Conservation (phyloP, 2,888 invertebrate genomes). For the Parnassius smintheus region DNA sequence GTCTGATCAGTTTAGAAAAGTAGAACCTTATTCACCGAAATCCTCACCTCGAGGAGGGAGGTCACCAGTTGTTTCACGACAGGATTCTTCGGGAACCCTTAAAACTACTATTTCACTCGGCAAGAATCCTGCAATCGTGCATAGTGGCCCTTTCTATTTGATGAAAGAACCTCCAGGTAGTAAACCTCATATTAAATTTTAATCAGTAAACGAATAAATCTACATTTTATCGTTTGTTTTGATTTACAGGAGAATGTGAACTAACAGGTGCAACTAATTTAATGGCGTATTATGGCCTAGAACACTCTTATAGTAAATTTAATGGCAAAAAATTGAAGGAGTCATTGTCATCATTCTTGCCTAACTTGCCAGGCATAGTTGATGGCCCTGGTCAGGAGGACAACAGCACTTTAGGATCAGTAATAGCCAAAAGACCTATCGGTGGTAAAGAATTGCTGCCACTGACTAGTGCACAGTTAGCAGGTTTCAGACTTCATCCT, state of each 20-base stretch:
- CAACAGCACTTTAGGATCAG: constrained; percentile 93
- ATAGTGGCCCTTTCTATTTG: constrained; percentile 98
- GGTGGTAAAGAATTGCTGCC: constrained; percentile 92
- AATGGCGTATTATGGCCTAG: constrained; percentile 97
- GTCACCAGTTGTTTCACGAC: constrained; percentile 96
- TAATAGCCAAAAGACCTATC: constrained; percentile 97
- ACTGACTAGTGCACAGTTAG: constrained; percentile 91
- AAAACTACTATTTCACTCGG: constrained; percentile 98
- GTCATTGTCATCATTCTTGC: constrained; percentile 96
- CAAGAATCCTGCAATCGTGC: constrained; percentile 98
- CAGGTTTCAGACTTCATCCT: constrained; percentile 96
- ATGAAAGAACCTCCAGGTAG: constrained; percentile 97
- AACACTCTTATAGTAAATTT: constrained; percentile 98
- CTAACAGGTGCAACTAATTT: constrained; percentile 97
- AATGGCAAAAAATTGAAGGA: constrained; percentile 98
- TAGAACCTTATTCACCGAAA: constrained; percentile 97
- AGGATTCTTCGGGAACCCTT: constrained; percentile 97
- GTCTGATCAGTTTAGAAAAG: constrained; percentile 95
- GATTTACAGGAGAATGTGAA: constrained; percentile 90
- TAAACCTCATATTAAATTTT: constrained; percentile 21
- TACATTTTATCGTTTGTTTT: constrained; percentile 22
- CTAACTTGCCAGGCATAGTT: constrained; percentile 96
- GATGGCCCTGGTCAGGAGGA: constrained; percentile 94
- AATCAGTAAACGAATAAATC: neutral
- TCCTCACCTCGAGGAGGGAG: constrained; percentile 96